Evolutionary conservation across 2,888 invertebrate genomes (phyloP), one percentile per base, ranked within the genome.

Genomic region (Andrena minutula): DNA sequence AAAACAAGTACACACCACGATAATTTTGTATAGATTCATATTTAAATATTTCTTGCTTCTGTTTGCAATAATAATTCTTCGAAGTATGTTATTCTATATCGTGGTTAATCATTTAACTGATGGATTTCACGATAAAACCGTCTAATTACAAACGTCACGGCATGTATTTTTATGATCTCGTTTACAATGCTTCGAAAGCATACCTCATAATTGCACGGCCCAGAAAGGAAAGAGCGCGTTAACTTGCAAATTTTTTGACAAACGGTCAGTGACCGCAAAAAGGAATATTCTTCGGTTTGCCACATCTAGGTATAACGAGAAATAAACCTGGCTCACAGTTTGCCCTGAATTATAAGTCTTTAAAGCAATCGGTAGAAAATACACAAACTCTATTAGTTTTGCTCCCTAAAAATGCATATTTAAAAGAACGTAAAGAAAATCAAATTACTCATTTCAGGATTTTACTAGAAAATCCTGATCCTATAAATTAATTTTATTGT

Each of bases 141-240:
- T 10, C 61, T 56, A 51, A 70, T 60, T 61, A 28, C 49, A n/a
- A 47, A 20, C 26, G 47, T 60, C 70, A 32, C 60, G 75, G 32
- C 20, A n/a, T 49, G n/a, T 26, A 53, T 35, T 60, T 30, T 32
- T 35, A 23, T 49, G 75, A 51, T 75, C 74, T 32, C 49, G 20
- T 74, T 68, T 41, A 56, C 28, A 73, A 56, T 23, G 28, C 35
- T 58, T 47, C 70, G 28, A 20, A 30, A 68, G 68, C 58, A 60
- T 30, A n/a, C 49, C 20, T 65, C 49, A 41, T 32, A 56, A 56
- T 49, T 58, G 20, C 73, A 35, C 64, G 58, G 49, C 20, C 51
- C 51, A 49, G 49, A 61, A 69, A 70, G 60, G 61, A 70, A 75
- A 75, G 56, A 63, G 30, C 35, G 80, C 61, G 61, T 71, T 53